phyloP scores from a whole-genome alignment of 2,113 vertebrate species.

The Psettodes erumei region DNA sequence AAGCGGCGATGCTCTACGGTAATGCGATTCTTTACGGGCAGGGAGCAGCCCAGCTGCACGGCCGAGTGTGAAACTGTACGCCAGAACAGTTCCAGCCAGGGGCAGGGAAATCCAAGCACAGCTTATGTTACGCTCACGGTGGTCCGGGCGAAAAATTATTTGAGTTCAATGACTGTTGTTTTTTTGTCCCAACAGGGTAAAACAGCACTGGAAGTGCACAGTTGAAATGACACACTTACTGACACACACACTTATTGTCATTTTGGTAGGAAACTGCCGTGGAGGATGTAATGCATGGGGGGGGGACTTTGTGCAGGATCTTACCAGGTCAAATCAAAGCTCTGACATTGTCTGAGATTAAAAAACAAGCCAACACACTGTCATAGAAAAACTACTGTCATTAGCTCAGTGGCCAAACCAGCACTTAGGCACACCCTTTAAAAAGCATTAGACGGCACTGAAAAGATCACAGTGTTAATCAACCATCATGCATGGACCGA shows the following conservation, averaged over 20 bases:
- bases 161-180: constrained; percentile 1
- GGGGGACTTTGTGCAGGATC: background rate
- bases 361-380: background rate
- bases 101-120: constrained; percentile 37
- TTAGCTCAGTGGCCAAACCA: background rate
- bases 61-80: constrained; percentile 40
- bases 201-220: background rate
- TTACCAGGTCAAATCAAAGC: background rate
- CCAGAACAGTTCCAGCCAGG: constrained; percentile 11
- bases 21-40: constrained; percentile 40
- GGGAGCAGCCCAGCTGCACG: constrained; percentile 38
- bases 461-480: background rate
- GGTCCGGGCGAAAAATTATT: background rate
- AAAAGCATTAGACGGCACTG: background rate
- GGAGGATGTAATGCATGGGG: background rate
- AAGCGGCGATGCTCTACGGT: constrained; percentile 29
- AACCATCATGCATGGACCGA: background rate
- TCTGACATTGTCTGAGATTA: background rate
- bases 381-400: background rate
- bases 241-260: too few species aligned
- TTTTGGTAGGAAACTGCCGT: background rate
- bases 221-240: constrained; percentile 21
- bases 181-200: constrained; percentile 4
- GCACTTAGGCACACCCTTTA: background rate
- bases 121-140: constrained; percentile 37